Conservation (phyloP, 2,797 vertebrate genomes). For the Delichon dasypus region DNA sequence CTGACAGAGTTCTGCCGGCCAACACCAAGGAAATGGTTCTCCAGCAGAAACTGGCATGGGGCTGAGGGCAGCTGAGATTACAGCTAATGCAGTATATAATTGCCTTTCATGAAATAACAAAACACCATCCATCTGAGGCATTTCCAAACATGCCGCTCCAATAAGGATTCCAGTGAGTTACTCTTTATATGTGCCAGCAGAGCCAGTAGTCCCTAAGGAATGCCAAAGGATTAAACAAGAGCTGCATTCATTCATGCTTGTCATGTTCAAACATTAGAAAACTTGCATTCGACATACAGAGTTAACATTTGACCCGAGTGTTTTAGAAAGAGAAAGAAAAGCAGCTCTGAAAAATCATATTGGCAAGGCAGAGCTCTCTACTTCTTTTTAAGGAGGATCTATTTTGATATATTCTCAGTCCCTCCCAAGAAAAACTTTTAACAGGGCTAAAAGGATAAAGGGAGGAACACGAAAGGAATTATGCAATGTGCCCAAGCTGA, state of each 20-base stretch:
- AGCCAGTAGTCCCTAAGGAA: conserved; percentile 32
- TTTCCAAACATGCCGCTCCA: conserved; percentile 49
- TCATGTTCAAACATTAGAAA: conserved; percentile 48
- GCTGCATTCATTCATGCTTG: conserved; percentile 37
- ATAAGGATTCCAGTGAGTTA: conserved; percentile 30
- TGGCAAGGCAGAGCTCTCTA: not conserved
- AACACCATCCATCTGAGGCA: conserved; percentile 50
- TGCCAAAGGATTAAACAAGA: conserved; percentile 58
- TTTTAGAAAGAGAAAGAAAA: conserved; percentile 28
- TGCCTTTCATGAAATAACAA: conserved; percentile 59
- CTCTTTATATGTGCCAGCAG: conserved; percentile 19
- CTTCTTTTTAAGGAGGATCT: conserved; percentile 8
- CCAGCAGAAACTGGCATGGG: conserved; percentile 12
- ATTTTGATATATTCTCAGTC: not conserved
- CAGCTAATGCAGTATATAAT: conserved; percentile 48
- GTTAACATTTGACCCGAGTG: conserved; percentile 38
- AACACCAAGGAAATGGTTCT: not conserved
- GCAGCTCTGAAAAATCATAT: conserved; percentile 22
- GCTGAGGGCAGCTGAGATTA: conserved; percentile 56
- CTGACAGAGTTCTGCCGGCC: not conserved
- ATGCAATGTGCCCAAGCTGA: not conserved
- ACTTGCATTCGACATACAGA: conserved; percentile 30
- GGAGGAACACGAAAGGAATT: not conserved
- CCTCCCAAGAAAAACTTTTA: conserved; percentile 28
- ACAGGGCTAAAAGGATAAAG: not conserved